Evolutionary conservation across 2,888 invertebrate species (phyloP).

Genomic region (Leptinotarsa peninsularis): DNA sequence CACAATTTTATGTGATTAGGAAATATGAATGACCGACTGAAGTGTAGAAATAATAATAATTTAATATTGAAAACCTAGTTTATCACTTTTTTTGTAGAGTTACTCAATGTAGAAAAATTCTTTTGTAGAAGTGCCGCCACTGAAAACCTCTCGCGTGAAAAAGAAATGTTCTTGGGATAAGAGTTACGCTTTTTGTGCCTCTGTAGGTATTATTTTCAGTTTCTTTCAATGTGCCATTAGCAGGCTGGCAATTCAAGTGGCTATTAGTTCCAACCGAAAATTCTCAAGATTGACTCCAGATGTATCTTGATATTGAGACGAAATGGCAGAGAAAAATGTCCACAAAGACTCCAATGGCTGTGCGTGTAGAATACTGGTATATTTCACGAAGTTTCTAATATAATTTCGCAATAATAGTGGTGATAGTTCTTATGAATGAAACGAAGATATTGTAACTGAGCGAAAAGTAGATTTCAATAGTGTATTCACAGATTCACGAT

Average conservation of each 20-base stretch:
- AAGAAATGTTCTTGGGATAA: conserved; percentile 16
- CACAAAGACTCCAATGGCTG: not conserved
- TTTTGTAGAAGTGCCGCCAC: not conserved
- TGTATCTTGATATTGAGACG: not conserved
- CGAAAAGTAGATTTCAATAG: too few relatives aligned
- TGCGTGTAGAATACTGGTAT: not conserved
- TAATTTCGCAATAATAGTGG: too few relatives aligned
- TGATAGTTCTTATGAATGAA: too few relatives aligned
- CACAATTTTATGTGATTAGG: too few relatives aligned
- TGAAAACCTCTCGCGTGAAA: conserved; percentile 5
- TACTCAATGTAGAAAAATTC: too few relatives aligned
- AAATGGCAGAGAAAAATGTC: not conserved
- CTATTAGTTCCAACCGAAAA: conserved; percentile 29
- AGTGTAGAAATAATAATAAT: too few relatives aligned
- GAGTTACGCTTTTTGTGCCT: conserved; percentile 5
- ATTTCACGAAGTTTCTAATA: too few relatives aligned
- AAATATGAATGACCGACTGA: too few relatives aligned
- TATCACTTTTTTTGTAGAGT: too few relatives aligned
- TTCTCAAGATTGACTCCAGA: conserved; percentile 21
- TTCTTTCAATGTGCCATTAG: conserved; percentile 29
- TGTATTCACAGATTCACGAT: too few relatives aligned
- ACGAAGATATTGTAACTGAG: too few relatives aligned
- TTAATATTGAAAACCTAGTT: too few relatives aligned
- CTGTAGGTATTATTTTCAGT: conserved; percentile 29
- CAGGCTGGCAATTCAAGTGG: conserved; percentile 24